phyloP scores from a whole-genome alignment of 1,140 invertebrate genomes.

The Heliconius eleuchia region DNA sequence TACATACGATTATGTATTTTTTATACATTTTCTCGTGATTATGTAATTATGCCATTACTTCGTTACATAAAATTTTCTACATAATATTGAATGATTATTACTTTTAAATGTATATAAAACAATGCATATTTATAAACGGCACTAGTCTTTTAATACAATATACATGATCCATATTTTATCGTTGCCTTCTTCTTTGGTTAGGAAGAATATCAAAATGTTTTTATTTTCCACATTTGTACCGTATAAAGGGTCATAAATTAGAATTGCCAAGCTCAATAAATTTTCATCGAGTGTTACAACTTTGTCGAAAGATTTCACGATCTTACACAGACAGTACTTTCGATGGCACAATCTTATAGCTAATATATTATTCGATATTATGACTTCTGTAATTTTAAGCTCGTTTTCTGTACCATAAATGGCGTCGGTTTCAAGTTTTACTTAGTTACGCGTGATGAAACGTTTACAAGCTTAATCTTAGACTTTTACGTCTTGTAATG shows the following conservation, averaged over 20 bases:
- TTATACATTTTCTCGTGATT: too few relatives aligned
- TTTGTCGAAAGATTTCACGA: conserved; percentile 28
- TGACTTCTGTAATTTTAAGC: conserved; percentile 26
- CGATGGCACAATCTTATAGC: conserved; percentile 33
- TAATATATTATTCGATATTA: conserved; percentile 40
- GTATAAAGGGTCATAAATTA: neutral
- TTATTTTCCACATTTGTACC: too few relatives aligned
- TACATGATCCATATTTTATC: too few relatives aligned
- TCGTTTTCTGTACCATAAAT: conserved; percentile 37
- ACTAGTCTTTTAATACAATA: too few relatives aligned
- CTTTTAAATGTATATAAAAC: neutral
- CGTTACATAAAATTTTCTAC: neutral
- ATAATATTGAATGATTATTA: conserved; percentile 1
- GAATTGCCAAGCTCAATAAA: neutral
- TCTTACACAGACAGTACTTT: conserved; percentile 29
- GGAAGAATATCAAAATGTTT: too few relatives aligned
- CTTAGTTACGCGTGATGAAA: conserved; percentile 57
- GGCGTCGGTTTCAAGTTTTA: conserved; percentile 43
- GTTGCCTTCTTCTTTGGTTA: too few relatives aligned
- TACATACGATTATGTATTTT: too few relatives aligned
- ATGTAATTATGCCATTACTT: too few relatives aligned
- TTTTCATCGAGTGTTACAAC: neutral
- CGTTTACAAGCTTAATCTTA: conserved; percentile 55
- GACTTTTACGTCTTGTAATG: conserved; percentile 64
- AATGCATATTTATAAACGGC: neutral